Percentiles rank a stretch among this genome's conserved stretches.
Conservation (phyloP, 2,113 vertebrate species). For the Myotis brandtii region DNA sequence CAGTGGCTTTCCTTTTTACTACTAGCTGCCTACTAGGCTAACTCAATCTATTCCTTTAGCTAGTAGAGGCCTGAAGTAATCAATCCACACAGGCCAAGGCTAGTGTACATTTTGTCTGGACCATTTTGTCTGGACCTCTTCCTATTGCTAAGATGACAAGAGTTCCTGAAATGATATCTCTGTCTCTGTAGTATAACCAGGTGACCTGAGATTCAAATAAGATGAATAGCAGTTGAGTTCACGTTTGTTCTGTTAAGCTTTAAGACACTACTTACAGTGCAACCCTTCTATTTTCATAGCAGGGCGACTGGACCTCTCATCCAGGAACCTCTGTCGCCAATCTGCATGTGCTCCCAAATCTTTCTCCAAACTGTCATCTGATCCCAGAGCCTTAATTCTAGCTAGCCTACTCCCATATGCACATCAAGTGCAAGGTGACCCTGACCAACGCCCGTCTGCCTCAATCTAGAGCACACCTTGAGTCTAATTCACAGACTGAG, state of each 20-base stretch:
- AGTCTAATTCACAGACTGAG: not conserved
- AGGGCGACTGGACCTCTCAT: not conserved
- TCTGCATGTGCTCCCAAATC: not conserved
- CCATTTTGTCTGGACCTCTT: not conserved
- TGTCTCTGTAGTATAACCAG: not conserved
- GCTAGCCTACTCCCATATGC: not conserved
- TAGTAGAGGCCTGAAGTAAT: not conserved
- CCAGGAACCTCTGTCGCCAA: not conserved
- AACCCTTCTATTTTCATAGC: not conserved
- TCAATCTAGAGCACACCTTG: not conserved
- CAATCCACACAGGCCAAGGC: not conserved
- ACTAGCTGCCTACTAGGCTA: not conserved
- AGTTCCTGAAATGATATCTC: not conserved
- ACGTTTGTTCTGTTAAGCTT: not conserved
- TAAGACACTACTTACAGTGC: not conserved
- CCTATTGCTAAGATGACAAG: not conserved
- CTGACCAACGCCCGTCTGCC: not conserved
- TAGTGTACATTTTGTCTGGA: not conserved
- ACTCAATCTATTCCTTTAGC: conserved; percentile 5
- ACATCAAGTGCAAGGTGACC: not conserved
- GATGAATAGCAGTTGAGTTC: not conserved
- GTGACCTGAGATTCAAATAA: not conserved
- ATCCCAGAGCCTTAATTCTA: not conserved
- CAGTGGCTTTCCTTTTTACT: not conserved
- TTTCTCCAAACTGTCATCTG: not conserved